Evolutionary conservation across 2,797 vertebrate species (phyloP).

Genomic region (Vireo griseus): DNA sequence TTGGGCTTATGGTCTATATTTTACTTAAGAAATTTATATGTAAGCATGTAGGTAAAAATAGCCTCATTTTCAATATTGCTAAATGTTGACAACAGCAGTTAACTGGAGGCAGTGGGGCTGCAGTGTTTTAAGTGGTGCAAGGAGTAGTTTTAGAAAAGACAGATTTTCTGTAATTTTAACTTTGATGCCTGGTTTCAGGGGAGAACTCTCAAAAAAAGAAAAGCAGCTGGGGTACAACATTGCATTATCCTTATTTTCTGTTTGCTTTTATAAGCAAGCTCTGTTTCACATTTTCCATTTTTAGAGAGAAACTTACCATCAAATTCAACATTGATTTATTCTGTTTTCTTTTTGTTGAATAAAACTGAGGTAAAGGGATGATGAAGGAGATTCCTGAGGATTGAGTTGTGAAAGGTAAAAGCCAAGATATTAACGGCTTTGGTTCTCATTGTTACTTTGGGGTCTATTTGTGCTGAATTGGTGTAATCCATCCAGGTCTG

Average conservation of each 20-base stretch:
- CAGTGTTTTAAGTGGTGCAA: neutral
- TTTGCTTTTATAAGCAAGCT: constrained; percentile 12
- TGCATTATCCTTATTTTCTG: neutral
- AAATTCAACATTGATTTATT: constrained; percentile 29
- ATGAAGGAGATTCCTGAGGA: constrained; percentile 5
- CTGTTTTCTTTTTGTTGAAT: constrained; percentile 9
- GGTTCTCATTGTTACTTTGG: neutral
- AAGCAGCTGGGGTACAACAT: neutral
- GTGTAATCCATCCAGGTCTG: constrained; percentile 16
- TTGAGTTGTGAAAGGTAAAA: constrained; percentile 4
- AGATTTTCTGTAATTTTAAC: neutral
- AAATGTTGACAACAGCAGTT: neutral
- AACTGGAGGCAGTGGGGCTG: neutral
- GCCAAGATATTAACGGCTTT: neutral
- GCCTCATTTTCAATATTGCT: neutral
- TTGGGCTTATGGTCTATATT: neutral
- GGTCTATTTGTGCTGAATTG: constrained; percentile 6
- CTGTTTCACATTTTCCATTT: neutral
- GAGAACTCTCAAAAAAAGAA: neutral
- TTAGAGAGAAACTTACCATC: neutral
- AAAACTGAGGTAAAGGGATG: constrained; percentile 8
- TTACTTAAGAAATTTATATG: neutral
- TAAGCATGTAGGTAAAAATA: neutral
- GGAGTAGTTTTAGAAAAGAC: neutral
- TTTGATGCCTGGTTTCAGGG: neutral